These are phyloP conservation scores for Tachysurus vachellii DNA, from an alignment of 2,113 vertebrate genomes.

Conservation along the genomic window DNA sequence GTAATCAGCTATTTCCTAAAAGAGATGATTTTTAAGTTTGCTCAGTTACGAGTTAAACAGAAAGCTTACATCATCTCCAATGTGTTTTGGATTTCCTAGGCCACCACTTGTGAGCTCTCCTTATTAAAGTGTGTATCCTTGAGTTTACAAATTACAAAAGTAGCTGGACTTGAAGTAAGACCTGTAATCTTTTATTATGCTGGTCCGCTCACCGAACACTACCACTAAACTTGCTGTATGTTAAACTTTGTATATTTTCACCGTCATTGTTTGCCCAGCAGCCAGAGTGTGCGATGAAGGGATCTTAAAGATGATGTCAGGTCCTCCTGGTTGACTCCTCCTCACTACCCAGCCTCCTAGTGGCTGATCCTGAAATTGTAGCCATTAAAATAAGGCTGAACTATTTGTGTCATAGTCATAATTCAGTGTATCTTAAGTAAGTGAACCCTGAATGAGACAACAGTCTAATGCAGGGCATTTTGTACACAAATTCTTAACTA, in stretches of 20 bases:
- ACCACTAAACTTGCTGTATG: neutral
- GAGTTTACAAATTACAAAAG: neutral
- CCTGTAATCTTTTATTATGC: neutral
- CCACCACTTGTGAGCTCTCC: neutral
- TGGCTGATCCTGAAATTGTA: constrained; percentile 72
- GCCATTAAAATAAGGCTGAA: neutral
- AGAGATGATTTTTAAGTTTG: neutral
- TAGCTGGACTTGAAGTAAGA: neutral
- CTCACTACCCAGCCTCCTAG: constrained; percentile 78
- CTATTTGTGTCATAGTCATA: neutral
- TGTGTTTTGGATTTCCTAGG: neutral
- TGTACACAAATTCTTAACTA: neutral
- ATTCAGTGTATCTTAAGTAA: neutral
- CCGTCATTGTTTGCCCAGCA: constrained; percentile 76
- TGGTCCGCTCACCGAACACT: neutral
- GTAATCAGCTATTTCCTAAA: too few relatives aligned
- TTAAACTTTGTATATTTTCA: constrained; percentile 52
- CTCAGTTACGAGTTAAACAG: neutral
- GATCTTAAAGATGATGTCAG: constrained; percentile 75
- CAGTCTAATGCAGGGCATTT: neutral
- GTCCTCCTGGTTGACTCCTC: constrained; percentile 57
- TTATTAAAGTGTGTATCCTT: neutral
- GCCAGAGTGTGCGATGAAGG: constrained; percentile 72
- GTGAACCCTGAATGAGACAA: neutral
- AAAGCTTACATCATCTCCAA: neutral